Base-by-base conservation (phyloP, 2,888 invertebrate species). In the Cosmia pyralina region DNA sequence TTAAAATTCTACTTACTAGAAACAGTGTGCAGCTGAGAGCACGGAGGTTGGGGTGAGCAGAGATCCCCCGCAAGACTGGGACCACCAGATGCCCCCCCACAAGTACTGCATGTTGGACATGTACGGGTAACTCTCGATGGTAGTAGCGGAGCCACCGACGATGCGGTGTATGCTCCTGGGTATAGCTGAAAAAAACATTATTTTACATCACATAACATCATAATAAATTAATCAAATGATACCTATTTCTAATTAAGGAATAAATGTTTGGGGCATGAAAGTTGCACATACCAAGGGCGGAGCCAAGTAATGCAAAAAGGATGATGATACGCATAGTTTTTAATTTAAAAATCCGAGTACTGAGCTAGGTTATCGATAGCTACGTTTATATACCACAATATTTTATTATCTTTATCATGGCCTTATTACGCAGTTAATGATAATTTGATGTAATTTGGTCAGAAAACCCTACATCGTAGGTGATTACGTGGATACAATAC, bases 11-110 rank as follows among this genome's bases (percentile, higher is more conserved):
- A 90, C 92, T 87, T 87, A 93, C 93, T 66, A 22, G 77, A 81
- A 91, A 78, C 93, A 93, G 72, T 93, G 92, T 67, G 92, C 91
- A 71, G 93, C 93, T 4, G 94, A 91, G 5, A 93, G 71, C 0
- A 93, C 81, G 2, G 82, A 15, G 5, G 5, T 82, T 10, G 68
- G 10, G 13, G 89, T 93, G 52, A 94, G 75, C 6, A 93, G 76
- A 7, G 92, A 85, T 4, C 92, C 92, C 0, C 92, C 93, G 68
- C 93, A 93, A 6, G 75, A 69, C 69, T 90, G 91, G 13, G 44
- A 66, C 91, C 92, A 93, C 68, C 70, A 79, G 38, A 86, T 63
- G 7, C 88, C 87, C 58, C 69, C 86, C 63, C 67, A 87, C 57
- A 72, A 65, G 69, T 76, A 90, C 71, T 91, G 88, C 92, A 93